phyloP scores from a whole-genome alignment of 2,797 vertebrate genomes.

The Simalia tracyae region DNA sequence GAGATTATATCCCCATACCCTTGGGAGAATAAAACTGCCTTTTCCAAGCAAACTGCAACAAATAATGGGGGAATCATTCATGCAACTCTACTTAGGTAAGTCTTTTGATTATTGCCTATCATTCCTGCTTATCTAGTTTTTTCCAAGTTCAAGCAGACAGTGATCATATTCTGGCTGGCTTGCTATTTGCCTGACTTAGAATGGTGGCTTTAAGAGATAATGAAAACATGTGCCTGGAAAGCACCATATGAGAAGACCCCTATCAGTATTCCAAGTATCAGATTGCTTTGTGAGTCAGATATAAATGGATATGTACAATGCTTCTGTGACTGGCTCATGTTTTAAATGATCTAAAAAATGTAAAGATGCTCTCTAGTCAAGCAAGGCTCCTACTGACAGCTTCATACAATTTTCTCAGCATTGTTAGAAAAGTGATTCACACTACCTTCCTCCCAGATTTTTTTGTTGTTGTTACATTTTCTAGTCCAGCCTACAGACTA shows the following conservation, averaged over 20 bases:
- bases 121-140: background rate
- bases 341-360: too few relatives aligned
- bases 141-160: background rate
- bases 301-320: background rate
- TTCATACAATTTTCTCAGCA: too few relatives aligned
- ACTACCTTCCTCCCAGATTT: background rate
- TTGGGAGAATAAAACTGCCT: too few relatives aligned
- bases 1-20: too few relatives aligned
- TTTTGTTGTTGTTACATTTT: background rate
- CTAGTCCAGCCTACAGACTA: too few relatives aligned
- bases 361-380: too few relatives aligned
- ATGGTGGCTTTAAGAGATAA: background rate
- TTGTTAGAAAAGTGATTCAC: too few relatives aligned
- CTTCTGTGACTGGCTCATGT: background rate
- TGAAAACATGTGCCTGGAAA: background rate
- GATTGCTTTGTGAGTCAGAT: background rate
- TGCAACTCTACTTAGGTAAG: background rate
- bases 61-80: too few relatives aligned
- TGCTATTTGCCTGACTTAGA: background rate
- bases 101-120: too few relatives aligned
- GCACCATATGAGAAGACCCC: background rate
- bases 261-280: background rate
- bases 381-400: too few relatives aligned
- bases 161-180: background rate
- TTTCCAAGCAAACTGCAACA: too few relatives aligned